Percentiles rank a stretch among this genome's conserved stretches.
Evolutionary conservation across 2,113 vertebrate genomes (phyloP).

Genomic region (Nipponia nippon): DNA sequence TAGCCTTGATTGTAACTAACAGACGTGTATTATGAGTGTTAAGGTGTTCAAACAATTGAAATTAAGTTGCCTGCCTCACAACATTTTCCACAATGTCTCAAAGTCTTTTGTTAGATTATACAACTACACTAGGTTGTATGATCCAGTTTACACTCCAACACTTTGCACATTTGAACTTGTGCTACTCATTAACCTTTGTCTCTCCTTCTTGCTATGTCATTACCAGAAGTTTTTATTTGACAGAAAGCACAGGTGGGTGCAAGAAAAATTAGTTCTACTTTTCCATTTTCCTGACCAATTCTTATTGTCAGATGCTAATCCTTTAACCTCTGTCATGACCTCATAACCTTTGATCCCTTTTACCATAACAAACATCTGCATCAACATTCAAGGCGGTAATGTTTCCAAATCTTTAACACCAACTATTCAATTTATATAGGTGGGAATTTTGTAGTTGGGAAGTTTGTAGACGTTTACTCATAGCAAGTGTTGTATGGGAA

Average conservation of each 20-base stretch:
- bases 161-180: slow-evolving; percentile 77
- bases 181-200: slow-evolving; percentile 80
- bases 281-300: slow-evolving; percentile 77
- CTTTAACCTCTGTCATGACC: slow-evolving; percentile 81
- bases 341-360: slow-evolving; percentile 81
- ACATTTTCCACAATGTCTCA: slow-evolving; percentile 70
- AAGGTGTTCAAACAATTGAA: slow-evolving; percentile 70
- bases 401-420: slow-evolving; percentile 49
- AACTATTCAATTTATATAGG: slow-evolving; percentile 51
- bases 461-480: slow-evolving; percentile 37
- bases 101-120: slow-evolving; percentile 59
- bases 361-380: slow-evolving; percentile 82
- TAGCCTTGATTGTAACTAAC: slow-evolving; percentile 40
- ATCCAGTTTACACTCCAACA: slow-evolving; percentile 73
- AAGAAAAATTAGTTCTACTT: slow-evolving; percentile 81
- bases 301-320: slow-evolving; percentile 80
- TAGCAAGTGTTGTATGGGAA: not conserved
- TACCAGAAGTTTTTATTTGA: slow-evolving; percentile 77
- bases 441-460: slow-evolving; percentile 57
- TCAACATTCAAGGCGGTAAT: slow-evolving; percentile 67
- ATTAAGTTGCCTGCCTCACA: slow-evolving; percentile 74
- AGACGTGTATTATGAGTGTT: slow-evolving; percentile 47
- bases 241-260: slow-evolving; percentile 82
- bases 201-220: slow-evolving; percentile 73
- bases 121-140: slow-evolving; percentile 44